phyloP scores from a whole-genome alignment of 2,888 invertebrate species.

The Microctonus hyperodae region DNA sequence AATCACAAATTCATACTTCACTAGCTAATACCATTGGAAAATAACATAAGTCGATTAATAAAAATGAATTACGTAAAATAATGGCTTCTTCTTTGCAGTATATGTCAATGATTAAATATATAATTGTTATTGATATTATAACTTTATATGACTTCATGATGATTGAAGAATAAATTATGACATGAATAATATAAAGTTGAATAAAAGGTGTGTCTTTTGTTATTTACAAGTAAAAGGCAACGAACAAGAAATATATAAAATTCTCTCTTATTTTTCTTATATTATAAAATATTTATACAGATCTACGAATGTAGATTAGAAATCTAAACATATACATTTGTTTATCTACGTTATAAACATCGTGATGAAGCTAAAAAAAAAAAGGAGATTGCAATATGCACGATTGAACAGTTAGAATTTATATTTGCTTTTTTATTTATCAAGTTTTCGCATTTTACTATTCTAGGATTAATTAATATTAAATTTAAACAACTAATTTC shows the following conservation, averaged over 20 bases:
- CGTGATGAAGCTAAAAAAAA: neutral
- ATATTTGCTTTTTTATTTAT: neutral
- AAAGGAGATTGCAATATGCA: neutral
- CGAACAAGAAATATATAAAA: neutral
- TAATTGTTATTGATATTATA: neutral
- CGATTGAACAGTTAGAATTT: neutral
- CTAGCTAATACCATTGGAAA: neutral
- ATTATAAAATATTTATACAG: neutral
- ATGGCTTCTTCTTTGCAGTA: slow-evolving; percentile 8
- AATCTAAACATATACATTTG: neutral
- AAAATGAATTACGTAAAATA: neutral
- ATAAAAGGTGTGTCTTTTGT: slow-evolving; percentile 17
- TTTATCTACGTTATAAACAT: neutral
- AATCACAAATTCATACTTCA: neutral
- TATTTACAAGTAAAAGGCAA: slow-evolving; percentile 13
- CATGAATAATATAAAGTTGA: neutral
- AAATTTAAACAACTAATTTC: too few species aligned
- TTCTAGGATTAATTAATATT: too few species aligned
- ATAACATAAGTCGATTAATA: neutral
- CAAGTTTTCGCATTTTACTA: too few species aligned
- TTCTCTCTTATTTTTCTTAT: neutral
- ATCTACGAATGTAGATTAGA: neutral
- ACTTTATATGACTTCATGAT: neutral
- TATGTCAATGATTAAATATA: too few species aligned
- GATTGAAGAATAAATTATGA: slow-evolving; percentile 11